Conservation (phyloP, 2,113 vertebrate genomes). For the Hydropotes inermis region DNA sequence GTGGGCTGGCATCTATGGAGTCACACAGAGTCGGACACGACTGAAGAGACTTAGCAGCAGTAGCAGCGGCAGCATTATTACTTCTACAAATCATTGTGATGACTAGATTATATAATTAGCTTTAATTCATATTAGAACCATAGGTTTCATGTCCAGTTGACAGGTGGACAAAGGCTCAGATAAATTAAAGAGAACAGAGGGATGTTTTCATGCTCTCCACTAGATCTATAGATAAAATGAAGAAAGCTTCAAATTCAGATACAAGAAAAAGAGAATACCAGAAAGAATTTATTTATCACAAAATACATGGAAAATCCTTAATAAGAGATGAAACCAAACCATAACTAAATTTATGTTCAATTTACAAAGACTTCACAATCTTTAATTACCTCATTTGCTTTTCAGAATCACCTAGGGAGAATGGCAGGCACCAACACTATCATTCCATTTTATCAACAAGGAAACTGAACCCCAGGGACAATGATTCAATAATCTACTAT, state of each 20-base stretch:
- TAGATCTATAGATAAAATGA: not conserved
- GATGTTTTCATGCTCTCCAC: not conserved
- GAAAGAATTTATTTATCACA: not conserved
- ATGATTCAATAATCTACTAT: not conserved
- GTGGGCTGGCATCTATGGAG: no score
- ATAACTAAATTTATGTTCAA: not conserved
- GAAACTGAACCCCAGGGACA: not conserved
- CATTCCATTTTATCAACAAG: not conserved
- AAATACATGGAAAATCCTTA: not conserved
- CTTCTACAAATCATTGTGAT: not conserved
- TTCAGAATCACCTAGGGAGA: not conserved
- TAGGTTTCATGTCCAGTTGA: not conserved
- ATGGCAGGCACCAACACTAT: not conserved
- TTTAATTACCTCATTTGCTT: not conserved
- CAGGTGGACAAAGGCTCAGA: not conserved
- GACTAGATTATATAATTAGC: not conserved
- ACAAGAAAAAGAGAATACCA: not conserved
- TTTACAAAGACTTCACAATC: not conserved
- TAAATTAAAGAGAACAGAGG: not conserved
- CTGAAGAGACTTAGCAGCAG: no score
- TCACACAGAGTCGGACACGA: no score
- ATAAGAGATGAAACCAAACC: not conserved
- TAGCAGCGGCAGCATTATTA: not conserved
- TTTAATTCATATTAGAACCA: not conserved
- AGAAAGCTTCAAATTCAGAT: not conserved